phyloP scores from a whole-genome alignment of 1,140 invertebrate genomes.

The Dinoponera quadriceps region DNA sequence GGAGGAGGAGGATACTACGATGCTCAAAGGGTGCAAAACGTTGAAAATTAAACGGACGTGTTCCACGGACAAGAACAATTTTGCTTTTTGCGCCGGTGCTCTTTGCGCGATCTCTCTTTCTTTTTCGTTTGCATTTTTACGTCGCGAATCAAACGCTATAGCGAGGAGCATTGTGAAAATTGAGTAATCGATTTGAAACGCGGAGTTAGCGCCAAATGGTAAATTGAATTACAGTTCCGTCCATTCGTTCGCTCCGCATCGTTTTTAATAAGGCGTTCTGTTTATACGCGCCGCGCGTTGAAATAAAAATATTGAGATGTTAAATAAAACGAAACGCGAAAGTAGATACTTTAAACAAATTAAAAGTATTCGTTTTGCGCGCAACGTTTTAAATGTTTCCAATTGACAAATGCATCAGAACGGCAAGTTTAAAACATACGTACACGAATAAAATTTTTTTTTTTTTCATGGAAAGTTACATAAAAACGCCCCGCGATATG shows the following conservation, averaged over 20 bases:
- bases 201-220: not conserved
- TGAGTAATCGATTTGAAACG: not conserved
- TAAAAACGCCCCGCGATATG: slow-evolving; percentile 35
- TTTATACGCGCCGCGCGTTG: not conserved
- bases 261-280: not conserved
- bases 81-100: not conserved
- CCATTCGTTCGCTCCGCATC: not conserved
- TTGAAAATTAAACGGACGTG: not conserved
- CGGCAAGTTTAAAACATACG: not conserved
- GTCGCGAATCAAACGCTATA: not conserved
- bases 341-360: not conserved
- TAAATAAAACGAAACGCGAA: not conserved
- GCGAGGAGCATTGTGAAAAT: not conserved
- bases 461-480: slow-evolving; percentile 31
- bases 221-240: not conserved
- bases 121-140: not conserved
- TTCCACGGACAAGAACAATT: not conserved
- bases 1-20: not conserved
- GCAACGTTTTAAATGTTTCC: not conserved
- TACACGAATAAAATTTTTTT: not conserved
- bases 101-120: no score
- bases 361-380: slow-evolving; percentile 18
- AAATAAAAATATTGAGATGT: slow-evolving; percentile 22
- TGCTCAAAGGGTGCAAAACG: not conserved
- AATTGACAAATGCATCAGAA: slow-evolving; percentile 10